Conservation (phyloP, 2,113 vertebrate genomes). For the Phaethon lepturus region DNA sequence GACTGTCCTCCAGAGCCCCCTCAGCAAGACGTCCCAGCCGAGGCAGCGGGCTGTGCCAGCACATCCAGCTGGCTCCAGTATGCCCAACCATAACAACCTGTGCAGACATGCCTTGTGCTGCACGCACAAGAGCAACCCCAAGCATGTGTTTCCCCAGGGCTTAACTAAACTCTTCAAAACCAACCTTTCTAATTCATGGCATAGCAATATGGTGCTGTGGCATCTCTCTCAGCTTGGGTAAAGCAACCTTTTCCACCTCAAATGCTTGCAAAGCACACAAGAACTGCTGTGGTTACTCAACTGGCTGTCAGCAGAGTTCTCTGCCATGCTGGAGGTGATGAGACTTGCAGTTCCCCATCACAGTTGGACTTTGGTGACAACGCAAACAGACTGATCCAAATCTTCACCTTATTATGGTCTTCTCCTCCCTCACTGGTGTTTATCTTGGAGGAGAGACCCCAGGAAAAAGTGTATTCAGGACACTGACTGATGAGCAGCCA, state of each 20-base stretch:
- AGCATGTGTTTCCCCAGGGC: background rate
- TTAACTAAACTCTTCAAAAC: background rate
- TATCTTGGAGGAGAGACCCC: background rate
- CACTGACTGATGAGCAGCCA: background rate
- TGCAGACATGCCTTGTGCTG: background rate
- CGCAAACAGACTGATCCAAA: background rate
- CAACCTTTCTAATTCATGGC: background rate
- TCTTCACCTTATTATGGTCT: background rate
- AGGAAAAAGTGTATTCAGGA: background rate
- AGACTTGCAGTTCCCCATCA: background rate
- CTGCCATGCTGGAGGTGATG: background rate
- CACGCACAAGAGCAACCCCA: background rate
- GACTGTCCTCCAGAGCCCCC: background rate
- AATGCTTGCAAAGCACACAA: background rate
- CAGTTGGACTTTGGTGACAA: background rate
- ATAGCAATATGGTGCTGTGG: background rate
- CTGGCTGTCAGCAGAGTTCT: background rate
- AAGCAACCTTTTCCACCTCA: background rate
- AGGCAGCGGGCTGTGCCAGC: background rate
- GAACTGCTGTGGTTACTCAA: background rate
- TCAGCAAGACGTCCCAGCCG: background rate
- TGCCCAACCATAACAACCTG: background rate
- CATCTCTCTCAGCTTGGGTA: background rate
- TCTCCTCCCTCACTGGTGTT: background rate
- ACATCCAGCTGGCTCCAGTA: background rate